These are phyloP conservation scores for Pangasius djambal DNA, from an alignment of 2,797 vertebrate genomes.

Conservation along the genomic window DNA sequence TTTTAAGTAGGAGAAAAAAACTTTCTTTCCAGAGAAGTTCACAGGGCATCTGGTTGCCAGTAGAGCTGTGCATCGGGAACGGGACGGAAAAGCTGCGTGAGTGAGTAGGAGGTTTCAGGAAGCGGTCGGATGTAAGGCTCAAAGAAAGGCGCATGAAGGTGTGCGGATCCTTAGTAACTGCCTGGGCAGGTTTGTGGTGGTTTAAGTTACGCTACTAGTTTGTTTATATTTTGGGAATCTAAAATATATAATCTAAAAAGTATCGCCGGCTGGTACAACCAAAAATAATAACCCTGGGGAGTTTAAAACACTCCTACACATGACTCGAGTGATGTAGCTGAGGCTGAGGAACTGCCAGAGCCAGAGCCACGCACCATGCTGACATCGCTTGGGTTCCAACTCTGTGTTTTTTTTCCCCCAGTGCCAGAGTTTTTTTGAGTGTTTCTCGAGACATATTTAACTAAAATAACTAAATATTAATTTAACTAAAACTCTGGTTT, in stretches of 20 bases:
- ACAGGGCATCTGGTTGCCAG: neutral
- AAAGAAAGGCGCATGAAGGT: neutral
- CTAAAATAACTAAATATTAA: too few species aligned
- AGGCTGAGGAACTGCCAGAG: neutral
- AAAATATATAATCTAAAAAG: too few species aligned
- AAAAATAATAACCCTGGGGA: neutral
- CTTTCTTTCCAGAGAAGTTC: neutral
- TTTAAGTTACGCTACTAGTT: neutral
- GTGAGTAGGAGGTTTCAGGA: neutral
- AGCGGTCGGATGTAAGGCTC: neutral
- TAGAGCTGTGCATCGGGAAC: neutral
- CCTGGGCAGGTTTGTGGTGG: neutral
- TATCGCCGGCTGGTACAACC: neutral
- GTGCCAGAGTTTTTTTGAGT: neutral
- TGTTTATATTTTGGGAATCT: neutral
- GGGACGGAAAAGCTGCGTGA: neutral
- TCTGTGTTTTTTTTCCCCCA: too few species aligned
- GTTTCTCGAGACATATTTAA: neutral
- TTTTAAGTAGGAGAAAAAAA: neutral
- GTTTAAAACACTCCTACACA: neutral
- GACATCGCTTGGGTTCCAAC: too few species aligned
- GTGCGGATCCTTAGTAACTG: neutral
- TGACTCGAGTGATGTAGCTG: neutral
- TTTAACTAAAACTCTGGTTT: neutral
- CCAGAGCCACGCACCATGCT: neutral